Conservation (phyloP, 2,888 invertebrate species). For the Hypolimnas misippus region DNA sequence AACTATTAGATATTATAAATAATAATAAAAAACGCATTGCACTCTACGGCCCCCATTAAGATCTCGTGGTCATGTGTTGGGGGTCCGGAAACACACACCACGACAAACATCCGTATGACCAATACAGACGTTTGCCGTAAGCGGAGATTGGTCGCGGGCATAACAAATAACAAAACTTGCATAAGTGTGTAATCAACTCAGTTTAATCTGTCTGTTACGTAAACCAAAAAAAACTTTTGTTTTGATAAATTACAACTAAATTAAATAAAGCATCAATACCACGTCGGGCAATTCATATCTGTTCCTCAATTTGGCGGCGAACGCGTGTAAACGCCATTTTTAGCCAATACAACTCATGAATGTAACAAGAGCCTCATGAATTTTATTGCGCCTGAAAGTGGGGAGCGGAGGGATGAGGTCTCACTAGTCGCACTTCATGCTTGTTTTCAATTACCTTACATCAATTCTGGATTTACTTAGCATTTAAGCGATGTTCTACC, state of each 20-base stretch:
- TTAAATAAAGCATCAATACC: constrained; percentile 1
- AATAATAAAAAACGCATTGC: too few species aligned
- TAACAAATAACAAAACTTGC: too few species aligned
- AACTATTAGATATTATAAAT: too few species aligned
- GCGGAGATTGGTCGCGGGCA: too few species aligned
- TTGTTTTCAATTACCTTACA: constrained; percentile 5
- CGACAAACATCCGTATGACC: too few species aligned
- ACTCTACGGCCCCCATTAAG: too few species aligned
- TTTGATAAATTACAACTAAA: neutral
- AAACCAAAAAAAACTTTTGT: too few species aligned
- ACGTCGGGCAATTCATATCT: constrained; percentile 13
- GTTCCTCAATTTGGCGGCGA: constrained; percentile 21
- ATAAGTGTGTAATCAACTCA: too few species aligned
- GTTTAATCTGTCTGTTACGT: too few species aligned
- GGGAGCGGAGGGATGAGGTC: constrained; percentile 3
- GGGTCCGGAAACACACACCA: too few species aligned
- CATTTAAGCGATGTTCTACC: neutral
- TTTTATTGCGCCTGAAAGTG: constrained; percentile 31
- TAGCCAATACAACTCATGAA: constrained; percentile 37
- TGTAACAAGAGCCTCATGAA: constrained; percentile 39
- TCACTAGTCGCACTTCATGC: neutral
- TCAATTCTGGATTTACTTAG: neutral
- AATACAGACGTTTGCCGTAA: too few species aligned
- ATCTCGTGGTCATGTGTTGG: too few species aligned
- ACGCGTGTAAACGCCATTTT: constrained; percentile 30